Evolutionary conservation across 2,888 invertebrate species (phyloP).

Genomic region (Drosophila maculinotata): DNA sequence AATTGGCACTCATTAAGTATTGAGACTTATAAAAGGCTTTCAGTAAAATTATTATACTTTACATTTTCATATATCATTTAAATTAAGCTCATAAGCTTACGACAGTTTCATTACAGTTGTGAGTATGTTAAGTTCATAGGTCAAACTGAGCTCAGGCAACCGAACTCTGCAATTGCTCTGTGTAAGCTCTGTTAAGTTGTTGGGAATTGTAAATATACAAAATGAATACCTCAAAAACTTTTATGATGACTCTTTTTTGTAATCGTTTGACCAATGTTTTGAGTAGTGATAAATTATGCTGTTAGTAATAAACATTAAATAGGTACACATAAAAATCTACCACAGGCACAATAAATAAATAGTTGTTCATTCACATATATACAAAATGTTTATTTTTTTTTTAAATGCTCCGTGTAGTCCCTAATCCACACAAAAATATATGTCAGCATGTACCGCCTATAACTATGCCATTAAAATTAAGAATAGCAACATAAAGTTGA

Average conservation of each 20-base stretch:
- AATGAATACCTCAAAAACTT: no score
- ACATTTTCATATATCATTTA: background rate
- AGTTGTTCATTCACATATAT: constrained; percentile 7
- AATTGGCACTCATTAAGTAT: constrained; percentile 26
- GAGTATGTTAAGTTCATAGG: background rate
- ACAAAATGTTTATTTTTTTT: background rate
- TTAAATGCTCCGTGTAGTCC: constrained; percentile 1
- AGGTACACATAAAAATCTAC: background rate
- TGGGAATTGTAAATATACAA: no score
- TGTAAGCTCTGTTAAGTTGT: background rate
- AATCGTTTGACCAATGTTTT: background rate
- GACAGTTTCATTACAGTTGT: background rate
- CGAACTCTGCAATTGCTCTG: background rate
- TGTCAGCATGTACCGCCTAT: constrained; percentile 30
- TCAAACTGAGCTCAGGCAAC: background rate
- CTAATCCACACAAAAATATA: constrained; percentile 46
- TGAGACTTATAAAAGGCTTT: background rate
- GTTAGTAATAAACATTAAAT: constrained; percentile 1
- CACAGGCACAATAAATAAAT: background rate
- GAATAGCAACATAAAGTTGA: constrained; percentile 32
- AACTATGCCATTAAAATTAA: constrained; percentile 44
- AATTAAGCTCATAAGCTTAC: background rate
- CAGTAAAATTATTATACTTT: constrained; percentile 1
- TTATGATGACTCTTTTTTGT: no score
- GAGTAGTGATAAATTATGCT: constrained; percentile 3